Percentiles rank a stretch among this genome's conserved stretches.
phyloP scores from a whole-genome alignment of 2,113 vertebrate species.

The Tachycineta bicolor region DNA sequence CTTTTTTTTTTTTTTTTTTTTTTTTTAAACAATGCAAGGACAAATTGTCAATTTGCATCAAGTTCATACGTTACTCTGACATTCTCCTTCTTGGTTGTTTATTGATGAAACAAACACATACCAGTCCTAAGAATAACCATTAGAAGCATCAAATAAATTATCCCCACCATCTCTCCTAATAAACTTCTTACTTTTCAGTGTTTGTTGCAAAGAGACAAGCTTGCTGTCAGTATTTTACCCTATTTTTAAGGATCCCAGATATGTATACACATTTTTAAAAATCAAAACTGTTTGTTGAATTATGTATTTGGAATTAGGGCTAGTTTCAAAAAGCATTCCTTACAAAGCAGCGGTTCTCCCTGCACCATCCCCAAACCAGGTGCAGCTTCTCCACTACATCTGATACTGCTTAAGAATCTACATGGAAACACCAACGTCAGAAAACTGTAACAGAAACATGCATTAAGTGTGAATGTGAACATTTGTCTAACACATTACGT shows the following conservation, averaged over 20 bases:
- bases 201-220: background rate
- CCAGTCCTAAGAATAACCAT: background rate
- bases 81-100: background rate
- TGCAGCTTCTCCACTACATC: background rate
- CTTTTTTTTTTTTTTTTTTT: background rate
- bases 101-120: background rate
- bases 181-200: background rate
- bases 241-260: background rate
- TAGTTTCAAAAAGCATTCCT: background rate
- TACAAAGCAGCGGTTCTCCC: background rate
- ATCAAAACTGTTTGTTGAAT: background rate
- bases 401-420: conserved; percentile 2
- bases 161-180: background rate
- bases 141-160: background rate
- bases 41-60: background rate
- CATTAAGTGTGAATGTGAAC: conserved; percentile 31
- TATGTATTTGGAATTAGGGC: fast-evolving
- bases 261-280: background rate
- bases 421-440: conserved; percentile 17
- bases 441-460: background rate
- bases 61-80: background rate
- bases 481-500: conserved; percentile 23
- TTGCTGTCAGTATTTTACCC: background rate
- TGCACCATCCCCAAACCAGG: background rate
- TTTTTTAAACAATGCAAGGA: background rate